A percentile compares a stretch with the other conserved stretches of the same genome.
phyloP scores from a whole-genome alignment of 2,797 vertebrate species.

The Cirrhinus molitorella region DNA sequence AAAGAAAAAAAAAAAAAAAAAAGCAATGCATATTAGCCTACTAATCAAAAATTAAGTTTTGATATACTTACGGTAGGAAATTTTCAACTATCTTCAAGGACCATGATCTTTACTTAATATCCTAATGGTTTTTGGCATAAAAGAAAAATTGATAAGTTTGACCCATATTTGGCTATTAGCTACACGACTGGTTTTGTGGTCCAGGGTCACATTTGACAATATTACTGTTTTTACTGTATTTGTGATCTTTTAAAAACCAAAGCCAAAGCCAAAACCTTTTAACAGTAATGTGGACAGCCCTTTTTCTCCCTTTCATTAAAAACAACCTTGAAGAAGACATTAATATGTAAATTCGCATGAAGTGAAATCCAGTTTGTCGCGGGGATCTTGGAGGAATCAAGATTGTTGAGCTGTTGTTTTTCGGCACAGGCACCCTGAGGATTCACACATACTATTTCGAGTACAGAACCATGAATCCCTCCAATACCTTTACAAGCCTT shows the following conservation, averaged over 20 bases:
- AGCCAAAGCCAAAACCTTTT: not conserved
- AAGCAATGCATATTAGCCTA: too few relatives aligned
- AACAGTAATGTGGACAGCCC: not conserved
- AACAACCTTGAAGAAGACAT: conserved; percentile 3
- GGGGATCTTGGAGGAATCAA: conserved; percentile 9
- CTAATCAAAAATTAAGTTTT: too few relatives aligned
- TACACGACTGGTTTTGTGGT: too few relatives aligned
- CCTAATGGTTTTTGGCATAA: too few relatives aligned
- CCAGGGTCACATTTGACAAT: too few relatives aligned
- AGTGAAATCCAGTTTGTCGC: not conserved
- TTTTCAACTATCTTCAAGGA: too few relatives aligned
- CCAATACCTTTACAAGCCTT: conserved; percentile 5
- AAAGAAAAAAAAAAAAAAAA: too few relatives aligned
- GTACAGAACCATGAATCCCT: not conserved
- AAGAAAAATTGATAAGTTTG: too few relatives aligned
- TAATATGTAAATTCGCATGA: conserved; percentile 12
- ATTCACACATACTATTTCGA: conserved; percentile 2
- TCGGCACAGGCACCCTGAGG: not conserved
- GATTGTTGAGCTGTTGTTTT: not conserved
- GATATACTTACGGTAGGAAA: too few relatives aligned
- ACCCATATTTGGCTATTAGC: too few relatives aligned
- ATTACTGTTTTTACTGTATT: not conserved
- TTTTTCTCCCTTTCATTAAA: not conserved
- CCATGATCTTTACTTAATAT: too few relatives aligned
- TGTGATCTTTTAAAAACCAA: not conserved